These are phyloP conservation scores for Microplitis mediator DNA, from an alignment of 1,140 invertebrate species.

Conservation along the genomic window DNA sequence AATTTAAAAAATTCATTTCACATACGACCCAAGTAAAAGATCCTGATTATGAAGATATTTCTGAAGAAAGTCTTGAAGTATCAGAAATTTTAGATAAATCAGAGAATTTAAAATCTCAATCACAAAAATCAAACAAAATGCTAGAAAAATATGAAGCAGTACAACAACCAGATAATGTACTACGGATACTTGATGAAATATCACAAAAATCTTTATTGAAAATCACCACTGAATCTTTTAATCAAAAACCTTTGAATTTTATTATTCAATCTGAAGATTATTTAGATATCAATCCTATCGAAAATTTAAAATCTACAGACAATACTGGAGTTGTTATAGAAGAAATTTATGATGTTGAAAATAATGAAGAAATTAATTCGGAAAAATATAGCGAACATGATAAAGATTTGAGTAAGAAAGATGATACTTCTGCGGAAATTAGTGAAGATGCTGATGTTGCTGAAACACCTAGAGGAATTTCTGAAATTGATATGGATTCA, in stretches of 20 bases:
- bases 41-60: conserved; percentile 59
- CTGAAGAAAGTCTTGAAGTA: conserved; percentile 58
- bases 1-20: background rate
- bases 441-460: conserved; percentile 41
- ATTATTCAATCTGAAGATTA: conserved; percentile 25
- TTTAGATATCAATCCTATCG: conserved; percentile 6
- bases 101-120: conserved; percentile 28
- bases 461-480: conserved; percentile 50
- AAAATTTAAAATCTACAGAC: background rate
- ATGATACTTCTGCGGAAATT: conserved; percentile 40
- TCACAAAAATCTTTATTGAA: conserved; percentile 37
- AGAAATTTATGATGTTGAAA: background rate
- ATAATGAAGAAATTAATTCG: background rate
- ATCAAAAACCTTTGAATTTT: conserved; percentile 20
- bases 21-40: conserved; percentile 36
- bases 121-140: conserved; percentile 38
- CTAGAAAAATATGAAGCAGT: conserved; percentile 46
- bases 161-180: conserved; percentile 46
- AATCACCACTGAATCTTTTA: background rate
- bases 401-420: conserved; percentile 21
- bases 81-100: conserved; percentile 56
- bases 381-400: conserved; percentile 13
- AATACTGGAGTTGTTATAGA: background rate
- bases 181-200: conserved; percentile 50
- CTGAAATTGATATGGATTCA: conserved; percentile 55